Conservation (phyloP, 2,113 vertebrate genomes). For the Neolamprologus devosi region DNA sequence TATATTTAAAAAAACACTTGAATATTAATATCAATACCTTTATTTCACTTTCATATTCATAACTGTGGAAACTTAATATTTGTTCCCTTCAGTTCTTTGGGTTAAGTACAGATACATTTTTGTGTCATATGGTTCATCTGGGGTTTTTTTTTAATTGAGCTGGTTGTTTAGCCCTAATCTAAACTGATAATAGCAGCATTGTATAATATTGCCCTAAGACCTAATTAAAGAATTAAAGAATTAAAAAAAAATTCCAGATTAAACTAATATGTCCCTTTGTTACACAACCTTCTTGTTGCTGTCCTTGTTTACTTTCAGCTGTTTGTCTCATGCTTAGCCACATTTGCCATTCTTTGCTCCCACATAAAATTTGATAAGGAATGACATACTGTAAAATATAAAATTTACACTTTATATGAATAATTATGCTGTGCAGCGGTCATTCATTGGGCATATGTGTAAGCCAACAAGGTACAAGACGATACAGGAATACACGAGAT, state of each 20-base stretch:
- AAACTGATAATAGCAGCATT: neutral
- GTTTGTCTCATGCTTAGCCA: neutral
- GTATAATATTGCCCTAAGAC: neutral
- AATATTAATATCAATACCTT: neutral
- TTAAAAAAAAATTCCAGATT: fast-evolving
- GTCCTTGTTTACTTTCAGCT: neutral
- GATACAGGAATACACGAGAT: neutral
- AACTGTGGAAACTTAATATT: neutral
- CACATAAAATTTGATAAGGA: neutral
- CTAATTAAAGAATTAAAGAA: neutral
- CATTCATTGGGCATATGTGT: neutral
- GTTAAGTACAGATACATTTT: neutral
- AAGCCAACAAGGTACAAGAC: neutral
- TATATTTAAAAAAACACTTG: neutral
- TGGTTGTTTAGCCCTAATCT: neutral
- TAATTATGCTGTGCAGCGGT: neutral
- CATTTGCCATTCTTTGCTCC: neutral
- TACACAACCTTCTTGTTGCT: neutral
- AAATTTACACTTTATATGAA: neutral
- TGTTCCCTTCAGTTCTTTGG: neutral
- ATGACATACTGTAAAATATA: neutral
- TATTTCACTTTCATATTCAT: neutral
- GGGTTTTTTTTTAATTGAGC: neutral
- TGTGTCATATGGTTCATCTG: neutral
- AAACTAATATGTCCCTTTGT: neutral